phyloP scores from a whole-genome alignment of 2,113 vertebrate genomes.

The Hippocampus mohnikei region DNA sequence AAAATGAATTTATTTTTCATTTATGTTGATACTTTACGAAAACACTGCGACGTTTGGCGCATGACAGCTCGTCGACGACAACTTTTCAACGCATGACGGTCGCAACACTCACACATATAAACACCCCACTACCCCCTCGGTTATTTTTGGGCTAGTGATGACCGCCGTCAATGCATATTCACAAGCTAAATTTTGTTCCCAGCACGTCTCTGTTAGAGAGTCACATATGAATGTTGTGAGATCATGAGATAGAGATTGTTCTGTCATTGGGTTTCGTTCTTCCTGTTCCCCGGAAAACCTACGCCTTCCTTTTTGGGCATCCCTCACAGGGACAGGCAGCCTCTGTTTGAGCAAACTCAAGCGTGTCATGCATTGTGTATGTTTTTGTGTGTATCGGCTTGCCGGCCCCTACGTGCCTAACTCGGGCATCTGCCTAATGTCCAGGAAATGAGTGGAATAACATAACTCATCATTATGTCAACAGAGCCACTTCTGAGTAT shows the following conservation, averaged over 20 bases:
- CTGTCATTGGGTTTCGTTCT: constrained; percentile 41
- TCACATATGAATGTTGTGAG: constrained; percentile 20
- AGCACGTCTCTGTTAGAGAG: neutral
- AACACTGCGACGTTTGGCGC: neutral
- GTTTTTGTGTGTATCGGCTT: constrained; percentile 32
- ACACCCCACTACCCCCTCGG: too few species aligned
- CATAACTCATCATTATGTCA: constrained; percentile 72
- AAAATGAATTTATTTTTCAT: neutral
- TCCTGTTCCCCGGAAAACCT: constrained; percentile 25
- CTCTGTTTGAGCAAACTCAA: constrained; percentile 74
- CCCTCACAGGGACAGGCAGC: constrained; percentile 59
- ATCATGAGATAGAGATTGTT: constrained; percentile 23
- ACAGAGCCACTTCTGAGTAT: constrained; percentile 61
- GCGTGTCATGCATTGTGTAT: constrained; percentile 52
- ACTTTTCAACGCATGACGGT: too few species aligned
- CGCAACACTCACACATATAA: too few species aligned
- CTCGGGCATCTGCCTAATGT: constrained; percentile 64
- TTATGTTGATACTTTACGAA: neutral
- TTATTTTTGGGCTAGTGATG: too few species aligned
- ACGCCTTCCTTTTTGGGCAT: constrained; percentile 37
- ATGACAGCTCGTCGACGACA: too few species aligned
- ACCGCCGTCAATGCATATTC: too few species aligned
- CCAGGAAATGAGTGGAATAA: constrained; percentile 74
- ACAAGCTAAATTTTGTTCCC: too few species aligned
- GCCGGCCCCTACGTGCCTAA: constrained; percentile 56